Conservation (phyloP, 2,888 invertebrate species). For the Tillus elongatus region DNA sequence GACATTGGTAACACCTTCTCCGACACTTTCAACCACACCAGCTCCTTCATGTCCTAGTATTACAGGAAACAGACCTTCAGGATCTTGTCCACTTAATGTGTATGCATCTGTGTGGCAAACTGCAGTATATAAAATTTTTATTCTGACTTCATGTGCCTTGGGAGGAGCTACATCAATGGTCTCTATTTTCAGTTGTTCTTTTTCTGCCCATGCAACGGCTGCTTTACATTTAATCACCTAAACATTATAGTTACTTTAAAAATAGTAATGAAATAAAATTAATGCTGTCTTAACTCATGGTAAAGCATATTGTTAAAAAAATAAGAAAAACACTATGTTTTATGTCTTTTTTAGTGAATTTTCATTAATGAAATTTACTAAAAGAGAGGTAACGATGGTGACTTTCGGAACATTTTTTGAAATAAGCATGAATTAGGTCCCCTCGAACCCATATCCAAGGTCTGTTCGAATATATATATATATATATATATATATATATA, state of each 20-base stretch:
- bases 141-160: constrained; percentile 81
- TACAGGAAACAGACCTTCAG: constrained; percentile 87
- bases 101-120: constrained; percentile 92
- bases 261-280: too few species aligned
- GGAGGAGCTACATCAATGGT: constrained; percentile 92
- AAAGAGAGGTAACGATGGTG: too few species aligned
- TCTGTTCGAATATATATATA: too few species aligned
- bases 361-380: too few species aligned
- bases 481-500: too few species aligned
- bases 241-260: constrained; percentile 13
- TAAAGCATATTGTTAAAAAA: too few species aligned
- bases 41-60: constrained; percentile 95
- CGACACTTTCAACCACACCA: constrained; percentile 94
- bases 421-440: too few species aligned
- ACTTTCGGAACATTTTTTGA: too few species aligned
- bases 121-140: constrained; percentile 70
- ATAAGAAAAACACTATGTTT: too few species aligned
- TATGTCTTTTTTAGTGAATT: too few species aligned
- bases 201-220: constrained; percentile 94
- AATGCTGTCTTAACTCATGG: too few species aligned
- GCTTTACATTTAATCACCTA: constrained; percentile 77
- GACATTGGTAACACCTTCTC: constrained; percentile 80
- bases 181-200: constrained; percentile 81
- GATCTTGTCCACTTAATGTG: constrained; percentile 78
- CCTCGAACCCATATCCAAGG: too few species aligned